Evolutionary conservation across 2,797 vertebrate genomes (phyloP), one percentile per base, ranked within the genome.

Genomic region (Margarornis squamiger): DNA sequence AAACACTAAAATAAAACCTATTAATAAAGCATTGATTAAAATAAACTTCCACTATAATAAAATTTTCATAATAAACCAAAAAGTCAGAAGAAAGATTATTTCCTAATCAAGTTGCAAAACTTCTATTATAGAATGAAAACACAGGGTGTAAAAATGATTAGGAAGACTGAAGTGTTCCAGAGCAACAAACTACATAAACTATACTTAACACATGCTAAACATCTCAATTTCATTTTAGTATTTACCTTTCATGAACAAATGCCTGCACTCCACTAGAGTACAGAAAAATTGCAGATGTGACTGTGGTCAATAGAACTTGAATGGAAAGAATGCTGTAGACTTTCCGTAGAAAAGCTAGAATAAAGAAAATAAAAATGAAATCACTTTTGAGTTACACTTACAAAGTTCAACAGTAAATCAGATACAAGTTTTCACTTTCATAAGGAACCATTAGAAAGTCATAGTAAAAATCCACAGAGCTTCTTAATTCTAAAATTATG

Each of bases 251-350:
- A 59, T 99, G 98, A 61, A 99, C 97, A 96, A 99, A 99, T 38
- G 97, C 97, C 87, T 98, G 98, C 88, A 99, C 94, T 71, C 98
- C 96, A 8, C 98, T 94, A 54, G 97, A 98, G 91, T 98, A 98
- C 95, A 99, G 98, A 97, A 99, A 99, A 73, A 98, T 14, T 36
- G 98, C 98, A 24, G 98, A 98, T 15, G 98, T 98, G 83, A 98
- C 97, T 10, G 99, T 99, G 49, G 99, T 99, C 92, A 99, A 76
- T 6, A 99, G 96, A 91, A 99, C 98, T 97, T 99, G 99, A 71
- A 99, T 8, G 48, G 98, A 99, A 90, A 99, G 97, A 92, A 99
- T 99, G 88, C 97, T 98, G 97, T 99, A 99, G 45, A 99, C 99
- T 97, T 99, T 99, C 68, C 98, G 98, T 17, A 99, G 98, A 96